Base-by-base conservation (phyloP, 2,113 vertebrate genomes). In the Ptilonorhynchus violaceus region DNA sequence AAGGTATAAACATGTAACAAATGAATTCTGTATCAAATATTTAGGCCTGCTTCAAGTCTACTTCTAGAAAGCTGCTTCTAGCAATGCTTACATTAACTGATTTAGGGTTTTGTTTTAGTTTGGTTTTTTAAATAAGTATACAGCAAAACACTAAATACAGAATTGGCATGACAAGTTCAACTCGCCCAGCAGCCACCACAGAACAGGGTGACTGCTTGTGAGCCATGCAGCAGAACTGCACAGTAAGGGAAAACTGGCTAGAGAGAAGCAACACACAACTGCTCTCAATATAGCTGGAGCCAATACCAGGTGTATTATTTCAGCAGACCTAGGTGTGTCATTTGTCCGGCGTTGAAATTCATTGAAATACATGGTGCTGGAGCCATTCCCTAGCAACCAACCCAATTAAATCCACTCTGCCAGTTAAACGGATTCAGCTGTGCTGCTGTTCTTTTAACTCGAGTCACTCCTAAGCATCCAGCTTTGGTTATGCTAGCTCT, bases 301-400 rank as follows among this genome's bases (percentile, higher is more conserved):
- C 80, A 93, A 60, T 17, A 74, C 75, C 64, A 91, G 80, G 84
- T 58, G 66, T 44, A 69, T 68, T 37, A 78, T 85, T 77, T 75
- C 13, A 77, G 89, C 83, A 95, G 78, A 97, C 64, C 60, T 69
- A 84, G 63, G 86, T 92, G 82, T 13, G 69, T 83, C 87, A 88
- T 93, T 95, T 37, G 39, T 88, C 94, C 95, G 93, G 15, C 23
- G 13, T 46, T 88, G 56, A 75, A 92, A 85, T 94, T 91, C 55
- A 79, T 7, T 80, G 64, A 81, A 92, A 92, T 49, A 68, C 41
- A 16, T 3, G 39, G 69, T 93, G 85, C n/a, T 64, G 50, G 94
- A 91, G 75, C 77, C 91, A 97, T 96, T 94, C 73, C 97, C 95
- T 97, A 98, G 98, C 97, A 98, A 98, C 97, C 83, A 85, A 83